A percentile compares a stretch with the other conserved stretches of the same genome.
Evolutionary conservation across 2,888 invertebrate species (phyloP).

Genomic region (Incurvaria masculella): DNA sequence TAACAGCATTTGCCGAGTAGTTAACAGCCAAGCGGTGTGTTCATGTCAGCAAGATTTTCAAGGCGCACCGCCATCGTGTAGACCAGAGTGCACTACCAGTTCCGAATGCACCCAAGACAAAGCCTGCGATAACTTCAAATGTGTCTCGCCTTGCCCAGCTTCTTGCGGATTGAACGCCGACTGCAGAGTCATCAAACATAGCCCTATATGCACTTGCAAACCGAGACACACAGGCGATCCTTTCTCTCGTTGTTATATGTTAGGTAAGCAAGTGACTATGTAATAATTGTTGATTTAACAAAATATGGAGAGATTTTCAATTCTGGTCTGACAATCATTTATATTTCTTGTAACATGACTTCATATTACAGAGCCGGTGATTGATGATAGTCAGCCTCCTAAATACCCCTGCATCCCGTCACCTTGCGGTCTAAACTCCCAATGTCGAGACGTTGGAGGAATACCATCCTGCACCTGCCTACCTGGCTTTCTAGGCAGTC

Average conservation of each 20-base stretch:
- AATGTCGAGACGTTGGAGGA: slow-evolving; percentile 53
- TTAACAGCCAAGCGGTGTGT: slow-evolving; percentile 62
- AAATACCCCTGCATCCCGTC: slow-evolving; percentile 66
- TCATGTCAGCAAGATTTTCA: slow-evolving; percentile 65
- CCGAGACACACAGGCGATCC: slow-evolving; percentile 62
- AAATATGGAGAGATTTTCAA: neutral
- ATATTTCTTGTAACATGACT: slow-evolving; percentile 20
- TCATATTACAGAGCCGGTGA: slow-evolving; percentile 5
- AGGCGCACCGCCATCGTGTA: slow-evolving; percentile 66
- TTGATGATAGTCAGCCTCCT: slow-evolving; percentile 29
- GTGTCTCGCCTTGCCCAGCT: slow-evolving; percentile 67
- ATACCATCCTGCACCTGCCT: slow-evolving; percentile 66
- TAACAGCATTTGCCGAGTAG: slow-evolving; percentile 60
- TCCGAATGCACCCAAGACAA: slow-evolving; percentile 63
- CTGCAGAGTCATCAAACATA: slow-evolving; percentile 69
- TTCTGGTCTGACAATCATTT: slow-evolving; percentile 24
- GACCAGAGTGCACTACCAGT: slow-evolving; percentile 67
- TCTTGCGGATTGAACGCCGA: slow-evolving; percentile 68
- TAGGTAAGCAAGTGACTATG: slow-evolving; percentile 19
- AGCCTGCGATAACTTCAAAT: slow-evolving; percentile 69
- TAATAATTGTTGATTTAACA: neutral
- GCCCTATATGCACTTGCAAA: slow-evolving; percentile 66
- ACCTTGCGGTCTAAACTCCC: slow-evolving; percentile 72
- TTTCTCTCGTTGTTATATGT: slow-evolving; percentile 55
- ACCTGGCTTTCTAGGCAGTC: slow-evolving; percentile 63